These are phyloP conservation scores for Athene noctua DNA, from an alignment of 2,113 vertebrate genomes.

Conservation along the genomic window DNA sequence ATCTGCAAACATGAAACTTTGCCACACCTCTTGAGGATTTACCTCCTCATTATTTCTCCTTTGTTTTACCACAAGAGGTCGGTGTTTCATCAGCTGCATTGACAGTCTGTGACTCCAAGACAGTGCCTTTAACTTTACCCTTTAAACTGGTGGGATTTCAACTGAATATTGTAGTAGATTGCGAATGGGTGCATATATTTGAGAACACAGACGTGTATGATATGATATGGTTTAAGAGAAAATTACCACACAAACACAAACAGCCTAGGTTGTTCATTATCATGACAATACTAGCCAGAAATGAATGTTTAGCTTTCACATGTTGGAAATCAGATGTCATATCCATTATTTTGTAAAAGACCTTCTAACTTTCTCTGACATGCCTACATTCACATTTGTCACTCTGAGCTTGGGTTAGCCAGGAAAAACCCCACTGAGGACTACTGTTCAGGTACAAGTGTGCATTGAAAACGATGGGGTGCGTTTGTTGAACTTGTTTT, in stretches of 20 bases:
- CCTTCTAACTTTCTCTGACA: not conserved
- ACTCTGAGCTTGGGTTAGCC: not conserved
- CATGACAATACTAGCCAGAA: not conserved
- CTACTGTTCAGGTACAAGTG: not conserved
- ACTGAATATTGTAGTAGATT: not conserved
- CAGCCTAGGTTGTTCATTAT: not conserved
- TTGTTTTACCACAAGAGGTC: not conserved
- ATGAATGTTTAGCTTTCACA: not conserved
- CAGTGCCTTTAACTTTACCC: not conserved
- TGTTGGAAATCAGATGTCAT: not conserved
- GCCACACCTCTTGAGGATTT: not conserved
- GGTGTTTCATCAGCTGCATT: not conserved
- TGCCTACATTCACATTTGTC: not conserved
- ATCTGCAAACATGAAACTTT: not conserved
- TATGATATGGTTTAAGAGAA: not conserved
- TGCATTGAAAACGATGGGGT: not conserved
- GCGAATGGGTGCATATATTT: not conserved
- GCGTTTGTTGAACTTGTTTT: not conserved
- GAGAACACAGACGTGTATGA: rapidly evolving
- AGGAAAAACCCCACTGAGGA: not conserved
- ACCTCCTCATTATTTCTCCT: not conserved
- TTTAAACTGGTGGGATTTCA: not conserved
- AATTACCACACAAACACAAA: not conserved
- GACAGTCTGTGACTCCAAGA: not conserved
- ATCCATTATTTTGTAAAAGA: not conserved